These are phyloP conservation scores for Chelonus insularis DNA, from an alignment of 1,140 invertebrate genomes.

Conservation along the genomic window DNA sequence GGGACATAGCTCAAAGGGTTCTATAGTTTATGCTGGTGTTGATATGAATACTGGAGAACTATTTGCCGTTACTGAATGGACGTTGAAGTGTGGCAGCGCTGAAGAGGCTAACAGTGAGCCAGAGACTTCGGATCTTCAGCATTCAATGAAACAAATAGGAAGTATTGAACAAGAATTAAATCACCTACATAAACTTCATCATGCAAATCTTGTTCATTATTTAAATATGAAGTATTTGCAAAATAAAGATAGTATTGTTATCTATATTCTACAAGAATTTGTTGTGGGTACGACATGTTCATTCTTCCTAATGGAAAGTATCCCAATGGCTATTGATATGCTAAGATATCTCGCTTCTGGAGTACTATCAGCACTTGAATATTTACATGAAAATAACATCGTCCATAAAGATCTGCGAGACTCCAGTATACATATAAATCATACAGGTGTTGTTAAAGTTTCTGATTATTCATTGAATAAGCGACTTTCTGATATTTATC, in stretches of 20 bases:
- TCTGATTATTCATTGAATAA: conserved; percentile 75
- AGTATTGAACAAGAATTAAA: conserved; percentile 75
- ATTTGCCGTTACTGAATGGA: conserved; percentile 74
- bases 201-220: conserved; percentile 74
- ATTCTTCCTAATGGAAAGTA: conserved; percentile 61
- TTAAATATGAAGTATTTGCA: conserved; percentile 68
- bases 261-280: conserved; percentile 72
- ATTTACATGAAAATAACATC: conserved; percentile 76
- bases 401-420: conserved; percentile 75
- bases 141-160: conserved; percentile 63
- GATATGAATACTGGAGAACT: conserved; percentile 70
- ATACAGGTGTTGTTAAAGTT: conserved; percentile 63
- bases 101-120: conserved; percentile 3
- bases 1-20: conserved; percentile 68
- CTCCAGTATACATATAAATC: conserved; percentile 68
- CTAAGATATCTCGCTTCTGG: conserved; percentile 68
- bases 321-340: conserved; percentile 63
- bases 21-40: conserved; percentile 70
- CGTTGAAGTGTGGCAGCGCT: conserved; percentile 55
- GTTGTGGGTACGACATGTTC: conserved; percentile 61
- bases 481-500: conserved; percentile 63
- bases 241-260: conserved; percentile 62
- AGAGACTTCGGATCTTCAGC: conserved; percentile 50
- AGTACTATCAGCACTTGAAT: conserved; percentile 69
- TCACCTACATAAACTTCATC: conserved; percentile 68